Conservation (phyloP, 2,888 invertebrate genomes). For the Conomelus anceps region DNA sequence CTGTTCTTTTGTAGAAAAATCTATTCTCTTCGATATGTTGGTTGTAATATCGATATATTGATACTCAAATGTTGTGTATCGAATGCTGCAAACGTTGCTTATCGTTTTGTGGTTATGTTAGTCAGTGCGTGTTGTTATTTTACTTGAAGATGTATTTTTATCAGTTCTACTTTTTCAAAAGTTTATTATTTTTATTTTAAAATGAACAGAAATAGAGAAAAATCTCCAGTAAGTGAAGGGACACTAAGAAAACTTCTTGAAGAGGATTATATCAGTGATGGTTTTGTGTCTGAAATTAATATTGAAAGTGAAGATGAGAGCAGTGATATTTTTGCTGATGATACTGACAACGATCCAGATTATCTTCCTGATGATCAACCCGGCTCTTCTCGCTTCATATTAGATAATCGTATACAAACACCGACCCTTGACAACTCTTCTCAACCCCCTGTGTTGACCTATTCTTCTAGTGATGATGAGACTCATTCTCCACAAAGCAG, state of each 20-base stretch:
- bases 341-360: background rate
- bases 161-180: background rate
- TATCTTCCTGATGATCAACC: background rate
- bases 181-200: background rate
- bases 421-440: background rate
- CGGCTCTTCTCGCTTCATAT: background rate
- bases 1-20: too few species aligned
- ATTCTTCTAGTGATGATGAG: background rate
- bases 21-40: too few species aligned
- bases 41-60: background rate
- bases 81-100: background rate
- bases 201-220: background rate
- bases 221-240: background rate
- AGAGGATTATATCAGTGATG: background rate
- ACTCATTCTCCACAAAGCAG: too few species aligned
- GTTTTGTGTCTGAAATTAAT: background rate
- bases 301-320: background rate
- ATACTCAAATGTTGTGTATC: background rate
- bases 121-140: background rate
- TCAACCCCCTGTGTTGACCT: background rate
- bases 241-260: background rate
- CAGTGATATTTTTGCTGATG: background rate
- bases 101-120: background rate
- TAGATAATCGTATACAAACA: background rate
- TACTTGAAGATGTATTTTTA: background rate